These are phyloP conservation scores for Lithophane socia DNA, from an alignment of 2,888 invertebrate species.

Conservation along the genomic window DNA sequence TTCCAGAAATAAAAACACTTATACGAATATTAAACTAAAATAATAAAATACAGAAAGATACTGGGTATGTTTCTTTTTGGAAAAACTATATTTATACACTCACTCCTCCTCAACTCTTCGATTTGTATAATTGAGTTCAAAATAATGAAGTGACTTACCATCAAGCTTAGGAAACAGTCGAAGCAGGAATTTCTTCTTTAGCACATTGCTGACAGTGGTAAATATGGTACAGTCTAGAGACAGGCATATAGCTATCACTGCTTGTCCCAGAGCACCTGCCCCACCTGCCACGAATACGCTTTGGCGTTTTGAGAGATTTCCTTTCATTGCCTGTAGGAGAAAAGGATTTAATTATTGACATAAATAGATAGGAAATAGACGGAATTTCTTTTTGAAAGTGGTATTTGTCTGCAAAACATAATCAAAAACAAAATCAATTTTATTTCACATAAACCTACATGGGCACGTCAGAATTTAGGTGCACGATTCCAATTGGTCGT, in stretches of 20 bases:
- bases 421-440: too few species aligned
- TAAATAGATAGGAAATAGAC: not conserved
- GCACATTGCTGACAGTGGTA: constrained; percentile 71
- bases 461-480: too few species aligned
- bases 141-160: constrained; percentile 55
- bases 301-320: constrained; percentile 51
- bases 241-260: constrained; percentile 75
- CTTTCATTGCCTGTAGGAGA: constrained; percentile 66
- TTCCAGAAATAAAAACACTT: not conserved
- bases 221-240: constrained; percentile 72
- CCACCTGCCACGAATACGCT: constrained; percentile 75
- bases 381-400: not conserved
- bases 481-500: too few species aligned
- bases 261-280: constrained; percentile 78
- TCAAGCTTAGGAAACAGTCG: constrained; percentile 74
- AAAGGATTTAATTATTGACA: not conserved
- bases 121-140: not conserved
- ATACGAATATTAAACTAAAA: not conserved
- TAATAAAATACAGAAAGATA: not conserved
- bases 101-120: not conserved
- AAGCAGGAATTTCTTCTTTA: constrained; percentile 73
- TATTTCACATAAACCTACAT: too few species aligned
- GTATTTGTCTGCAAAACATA: not conserved
- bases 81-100: not conserved
- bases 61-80: not conserved